A percentile compares a stretch with the other conserved stretches of the same genome.
These are phyloP conservation scores for Enhydra lutris DNA, from an alignment of 2,113 vertebrate genomes.

Conservation along the genomic window DNA sequence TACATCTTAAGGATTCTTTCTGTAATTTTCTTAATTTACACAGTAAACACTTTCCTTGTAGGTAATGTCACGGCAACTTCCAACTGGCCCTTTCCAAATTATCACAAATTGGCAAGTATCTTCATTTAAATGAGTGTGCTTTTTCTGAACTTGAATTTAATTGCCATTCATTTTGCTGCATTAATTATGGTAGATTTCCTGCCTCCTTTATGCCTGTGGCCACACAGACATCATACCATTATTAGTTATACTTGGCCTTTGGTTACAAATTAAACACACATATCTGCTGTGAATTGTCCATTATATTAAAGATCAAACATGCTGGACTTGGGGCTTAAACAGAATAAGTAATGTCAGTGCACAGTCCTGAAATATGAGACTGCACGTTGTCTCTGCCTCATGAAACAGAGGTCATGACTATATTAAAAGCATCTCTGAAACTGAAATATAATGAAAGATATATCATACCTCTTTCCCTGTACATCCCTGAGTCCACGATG, in stretches of 20 bases:
- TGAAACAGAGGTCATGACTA: background rate
- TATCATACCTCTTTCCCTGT: background rate
- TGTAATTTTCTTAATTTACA: conserved; percentile 34
- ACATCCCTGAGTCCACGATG: background rate
- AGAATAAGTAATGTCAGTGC: background rate
- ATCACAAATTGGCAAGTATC: background rate
- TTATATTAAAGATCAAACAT: background rate
- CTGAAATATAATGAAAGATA: background rate
- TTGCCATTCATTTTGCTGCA: conserved; percentile 12
- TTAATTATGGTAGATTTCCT: conserved; percentile 48
- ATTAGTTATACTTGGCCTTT: conserved; percentile 11
- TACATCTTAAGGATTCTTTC: conserved; percentile 20
- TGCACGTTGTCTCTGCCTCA: background rate
- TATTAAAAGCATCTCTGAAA: background rate
- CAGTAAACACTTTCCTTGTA: conserved; percentile 23
- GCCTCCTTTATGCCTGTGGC: background rate
- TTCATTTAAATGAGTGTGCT: conserved; percentile 25
- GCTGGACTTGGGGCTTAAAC: background rate
- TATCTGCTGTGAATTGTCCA: background rate
- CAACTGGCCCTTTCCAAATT: background rate
- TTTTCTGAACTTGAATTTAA: conserved; percentile 45
- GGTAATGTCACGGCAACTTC: background rate
- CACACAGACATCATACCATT: background rate
- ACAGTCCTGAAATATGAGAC: background rate
- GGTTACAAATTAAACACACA: background rate